Evolutionary conservation across 2,113 vertebrate genomes (phyloP), one percentile per base, ranked within the genome.

Genomic region (Etheostoma cragini): DNA sequence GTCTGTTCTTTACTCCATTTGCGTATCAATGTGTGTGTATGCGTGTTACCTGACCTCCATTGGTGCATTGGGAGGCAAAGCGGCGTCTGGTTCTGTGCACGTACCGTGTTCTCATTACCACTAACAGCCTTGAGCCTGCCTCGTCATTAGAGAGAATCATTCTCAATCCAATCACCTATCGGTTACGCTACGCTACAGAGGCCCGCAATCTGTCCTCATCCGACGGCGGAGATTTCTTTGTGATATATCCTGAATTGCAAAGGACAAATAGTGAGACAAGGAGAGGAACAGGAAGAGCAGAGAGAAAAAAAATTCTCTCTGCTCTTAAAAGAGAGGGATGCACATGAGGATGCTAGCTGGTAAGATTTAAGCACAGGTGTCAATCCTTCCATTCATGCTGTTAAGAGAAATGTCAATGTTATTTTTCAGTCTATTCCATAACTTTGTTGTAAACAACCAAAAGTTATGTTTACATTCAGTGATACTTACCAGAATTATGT

Each of bases 141-240:
- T 90, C 80, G 82, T 93, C 91, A 93, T 95, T 93, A 94, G 71
- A 82, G 87, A 90, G 90, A 93, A 94, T 93, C 93, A 94, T 90
- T 86, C 89, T 92, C 90, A 92, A 91, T 91, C 87, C 89, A 92
- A 89, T 92, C 91, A 89, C 88, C 90, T 87, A 92, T 93, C 71
- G 88, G 92, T 92, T 91, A 86, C 86, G 68, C 86, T 82, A 88
- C 71, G 66, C 80, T 82, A 87, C 89, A 87, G 78, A 92, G 85
- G 70, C 74, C 80, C 79, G 69, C 86, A 92, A 87, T 91, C 87
- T 91, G 89, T 89, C 78, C 89, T 91, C 85, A 88, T 91, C 82
- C 78, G 13, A 77, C 77, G 81, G 81, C 74, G 63, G 85, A 89
- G 88, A 90, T 81, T 88, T 82, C 84, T 78, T 86, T 75, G 79